Percentiles rank a stretch among this genome's conserved stretches.
These are phyloP conservation scores for Stenichneumon culpator DNA, from an alignment of 2,888 invertebrate species.

Conservation along the genomic window DNA sequence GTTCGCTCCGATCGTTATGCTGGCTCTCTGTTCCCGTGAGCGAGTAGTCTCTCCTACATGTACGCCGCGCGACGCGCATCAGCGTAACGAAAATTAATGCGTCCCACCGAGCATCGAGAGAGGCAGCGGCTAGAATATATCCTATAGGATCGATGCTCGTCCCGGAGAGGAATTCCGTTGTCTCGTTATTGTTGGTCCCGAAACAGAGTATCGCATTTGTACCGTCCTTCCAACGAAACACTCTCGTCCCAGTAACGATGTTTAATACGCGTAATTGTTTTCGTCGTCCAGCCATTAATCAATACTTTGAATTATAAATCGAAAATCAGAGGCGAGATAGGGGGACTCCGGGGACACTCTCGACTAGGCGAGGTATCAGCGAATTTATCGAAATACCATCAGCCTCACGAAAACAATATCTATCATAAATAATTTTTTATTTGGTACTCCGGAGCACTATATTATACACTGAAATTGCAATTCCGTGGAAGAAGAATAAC, in stretches of 20 bases:
- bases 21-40: not conserved
- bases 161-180: not conserved
- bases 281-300: conserved; percentile 29
- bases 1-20: conserved; percentile 26
- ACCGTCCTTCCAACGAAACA: not conserved
- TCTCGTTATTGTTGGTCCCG: not conserved
- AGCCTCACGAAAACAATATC: not conserved
- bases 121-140: conserved; percentile 3
- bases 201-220: not conserved
- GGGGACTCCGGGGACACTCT: not conserved
- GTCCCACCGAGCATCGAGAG: not conserved
- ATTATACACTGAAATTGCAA: not conserved
- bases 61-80: conserved; percentile 4
- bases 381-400: conserved; percentile 1
- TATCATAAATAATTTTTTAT: not conserved
- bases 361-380: not conserved
- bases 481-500: not conserved
- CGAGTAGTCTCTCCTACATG: not conserved
- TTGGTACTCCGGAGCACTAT: not conserved
- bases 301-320: conserved; percentile 34
- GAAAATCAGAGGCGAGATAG: not conserved
- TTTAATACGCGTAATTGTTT: conserved; percentile 34
- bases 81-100: conserved; percentile 34
- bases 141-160: not conserved
- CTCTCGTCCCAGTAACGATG: not conserved